phyloP scores from a whole-genome alignment of 1,140 invertebrate genomes.

The Aleiodes sp. region DNA sequence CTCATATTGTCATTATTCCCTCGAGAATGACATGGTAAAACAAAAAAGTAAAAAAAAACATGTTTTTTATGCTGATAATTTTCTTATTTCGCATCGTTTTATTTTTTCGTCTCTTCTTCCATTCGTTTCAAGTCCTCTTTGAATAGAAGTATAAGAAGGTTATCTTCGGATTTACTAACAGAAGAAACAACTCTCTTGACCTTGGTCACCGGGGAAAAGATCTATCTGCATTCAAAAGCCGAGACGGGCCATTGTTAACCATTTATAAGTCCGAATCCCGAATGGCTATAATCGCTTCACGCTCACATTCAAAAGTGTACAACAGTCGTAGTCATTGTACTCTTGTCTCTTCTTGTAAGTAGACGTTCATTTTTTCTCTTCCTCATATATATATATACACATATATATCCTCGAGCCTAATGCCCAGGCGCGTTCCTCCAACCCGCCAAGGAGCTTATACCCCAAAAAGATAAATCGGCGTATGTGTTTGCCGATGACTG shows the following conservation, averaged over 20 bases:
- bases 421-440: not conserved
- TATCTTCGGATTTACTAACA: no score
- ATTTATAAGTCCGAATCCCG: constrained; percentile 48
- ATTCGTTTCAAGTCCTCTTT: no score
- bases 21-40: not conserved
- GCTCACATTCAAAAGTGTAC: constrained; percentile 47
- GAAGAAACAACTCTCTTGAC: not conserved
- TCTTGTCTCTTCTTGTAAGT: not conserved
- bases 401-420: not conserved
- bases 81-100: no score
- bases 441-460: constrained; percentile 13
- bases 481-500: not conserved
- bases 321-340: constrained; percentile 19
- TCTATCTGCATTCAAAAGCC: constrained; percentile 30
- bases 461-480: constrained; percentile 15
- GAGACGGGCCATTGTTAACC: constrained; percentile 48
- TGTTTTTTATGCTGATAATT: no score
- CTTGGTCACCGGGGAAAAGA: not conserved
- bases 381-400: not conserved
- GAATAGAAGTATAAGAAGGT: no score
- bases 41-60: not conserved
- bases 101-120: no score
- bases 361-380: not conserved
- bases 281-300: constrained; percentile 53
- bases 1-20: constrained; percentile 32